Evolutionary conservation across 1,140 invertebrate genomes (phyloP).

Genomic region (Drosophila kohkoa): DNA sequence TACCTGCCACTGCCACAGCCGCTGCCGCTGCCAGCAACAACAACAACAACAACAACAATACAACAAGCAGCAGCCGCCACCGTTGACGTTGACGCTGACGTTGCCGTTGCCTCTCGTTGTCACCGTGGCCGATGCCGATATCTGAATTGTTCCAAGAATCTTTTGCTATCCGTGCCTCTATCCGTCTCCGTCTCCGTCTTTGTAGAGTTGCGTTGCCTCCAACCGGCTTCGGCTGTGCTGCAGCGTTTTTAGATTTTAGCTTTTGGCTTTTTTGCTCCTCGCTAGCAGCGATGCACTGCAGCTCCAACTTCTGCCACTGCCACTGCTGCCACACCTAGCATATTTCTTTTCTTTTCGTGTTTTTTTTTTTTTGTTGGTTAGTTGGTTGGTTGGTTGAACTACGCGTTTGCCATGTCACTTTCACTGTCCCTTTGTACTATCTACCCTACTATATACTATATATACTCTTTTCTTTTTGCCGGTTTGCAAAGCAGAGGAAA

Average conservation of each 20-base stretch:
- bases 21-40: slow-evolving; percentile 6
- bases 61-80: slow-evolving; percentile 33
- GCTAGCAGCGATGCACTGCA: slow-evolving; percentile 5
- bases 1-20: slow-evolving; percentile 57
- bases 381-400: neutral
- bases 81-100: slow-evolving; percentile 21
- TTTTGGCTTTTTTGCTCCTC: slow-evolving; percentile 17
- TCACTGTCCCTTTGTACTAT: slow-evolving; percentile 34
- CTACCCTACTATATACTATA: slow-evolving; percentile 2
- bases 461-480: slow-evolving; percentile 25
- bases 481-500: slow-evolving; percentile 11
- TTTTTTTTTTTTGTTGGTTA: too few species aligned
- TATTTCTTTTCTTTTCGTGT: slow-evolving; percentile 31
- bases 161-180: slow-evolving; percentile 5
- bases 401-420: slow-evolving; percentile 36
- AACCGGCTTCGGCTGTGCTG: neutral
- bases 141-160: slow-evolving; percentile 2
- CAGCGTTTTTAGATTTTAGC: too few species aligned
- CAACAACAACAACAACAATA: slow-evolving; percentile 10
- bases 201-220: slow-evolving; percentile 4
- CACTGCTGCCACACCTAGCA: slow-evolving; percentile 45
- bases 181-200: slow-evolving; percentile 1
- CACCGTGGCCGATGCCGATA: slow-evolving; percentile 30
- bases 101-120: slow-evolving; percentile 33
- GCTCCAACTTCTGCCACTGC: slow-evolving; percentile 14